These are phyloP conservation scores for Trachemys scripta DNA, from an alignment of 2,113 vertebrate species.

Conservation along the genomic window DNA sequence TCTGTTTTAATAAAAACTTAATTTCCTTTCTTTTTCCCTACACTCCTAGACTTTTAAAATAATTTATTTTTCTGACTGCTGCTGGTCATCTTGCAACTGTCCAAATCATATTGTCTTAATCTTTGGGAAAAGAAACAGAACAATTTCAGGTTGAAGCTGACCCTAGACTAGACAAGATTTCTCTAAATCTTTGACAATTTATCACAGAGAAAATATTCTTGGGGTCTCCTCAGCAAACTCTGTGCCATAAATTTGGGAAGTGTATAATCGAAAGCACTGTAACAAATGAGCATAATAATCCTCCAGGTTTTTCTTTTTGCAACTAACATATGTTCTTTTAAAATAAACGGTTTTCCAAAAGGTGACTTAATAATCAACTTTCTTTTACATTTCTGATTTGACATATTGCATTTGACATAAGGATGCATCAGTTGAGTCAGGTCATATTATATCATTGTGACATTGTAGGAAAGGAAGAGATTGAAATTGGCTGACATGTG, in stretches of 20 bases:
- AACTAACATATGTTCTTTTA: not conserved
- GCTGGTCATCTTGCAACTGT: not conserved
- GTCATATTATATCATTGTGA: not conserved
- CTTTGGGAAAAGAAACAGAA: not conserved
- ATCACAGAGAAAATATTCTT: not conserved
- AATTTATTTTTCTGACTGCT: conserved; percentile 48
- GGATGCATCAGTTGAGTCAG: not conserved
- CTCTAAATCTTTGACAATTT: not conserved
- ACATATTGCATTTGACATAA: not conserved
- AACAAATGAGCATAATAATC: not conserved
- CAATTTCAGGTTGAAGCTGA: not conserved
- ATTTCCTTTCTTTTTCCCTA: conserved; percentile 68
- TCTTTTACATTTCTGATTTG: not conserved
- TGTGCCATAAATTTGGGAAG: not conserved
- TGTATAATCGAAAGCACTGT: not conserved
- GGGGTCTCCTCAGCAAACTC: not conserved
- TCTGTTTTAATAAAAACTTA: conserved; percentile 81
- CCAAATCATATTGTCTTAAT: not conserved
- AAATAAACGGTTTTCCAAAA: not conserved
- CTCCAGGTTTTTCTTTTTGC: rapidly evolving
- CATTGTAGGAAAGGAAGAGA: not conserved
- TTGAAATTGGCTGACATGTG: conserved; percentile 22
- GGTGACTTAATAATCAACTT: not conserved
- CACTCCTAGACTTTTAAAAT: conserved; percentile 28
- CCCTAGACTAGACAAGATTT: not conserved